These are phyloP conservation scores for Centroberyx gerrardi DNA, from an alignment of 2,797 vertebrate species.

Conservation along the genomic window DNA sequence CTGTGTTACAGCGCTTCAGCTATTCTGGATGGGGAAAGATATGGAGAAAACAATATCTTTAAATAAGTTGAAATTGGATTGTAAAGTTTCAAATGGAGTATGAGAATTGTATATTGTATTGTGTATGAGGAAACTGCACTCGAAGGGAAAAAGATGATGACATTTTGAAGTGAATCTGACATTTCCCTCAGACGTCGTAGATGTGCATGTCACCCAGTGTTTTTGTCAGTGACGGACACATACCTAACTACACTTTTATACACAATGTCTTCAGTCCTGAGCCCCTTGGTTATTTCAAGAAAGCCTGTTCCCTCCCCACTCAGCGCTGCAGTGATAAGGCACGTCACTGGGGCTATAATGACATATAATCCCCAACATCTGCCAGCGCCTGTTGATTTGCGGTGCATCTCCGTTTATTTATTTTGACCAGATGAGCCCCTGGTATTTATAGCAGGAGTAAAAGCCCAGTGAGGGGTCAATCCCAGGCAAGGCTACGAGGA, in stretches of 20 bases:
- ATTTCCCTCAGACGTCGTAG: neutral
- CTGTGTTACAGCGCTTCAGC: neutral
- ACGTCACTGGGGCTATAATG: constrained; percentile 48
- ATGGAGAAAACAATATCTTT: too few relatives aligned
- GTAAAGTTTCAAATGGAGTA: neutral
- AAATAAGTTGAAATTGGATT: neutral
- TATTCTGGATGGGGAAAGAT: neutral
- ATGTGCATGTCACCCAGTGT: neutral
- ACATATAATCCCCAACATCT: constrained; percentile 70
- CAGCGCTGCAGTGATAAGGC: constrained; percentile 29
- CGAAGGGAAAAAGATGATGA: neutral
- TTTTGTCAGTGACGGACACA: neutral
- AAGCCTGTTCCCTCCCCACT: constrained; percentile 13
- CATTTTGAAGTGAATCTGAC: neutral
- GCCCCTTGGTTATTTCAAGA: neutral
- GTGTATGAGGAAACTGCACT: neutral
- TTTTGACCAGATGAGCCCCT: constrained; percentile 83
- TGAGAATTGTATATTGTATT: neutral
- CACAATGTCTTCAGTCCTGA: neutral
- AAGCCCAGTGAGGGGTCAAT: constrained; percentile 80
- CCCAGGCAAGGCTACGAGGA: constrained; percentile 68
- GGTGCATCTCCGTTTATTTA: constrained; percentile 81
- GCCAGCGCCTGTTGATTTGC: constrained; percentile 72
- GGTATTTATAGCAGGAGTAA: constrained; percentile 85
- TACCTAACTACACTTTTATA: neutral